Evolutionary conservation across 2,113 vertebrate species (phyloP), one percentile per base, ranked within the genome.

Genomic region (Athene cunicularia): DNA sequence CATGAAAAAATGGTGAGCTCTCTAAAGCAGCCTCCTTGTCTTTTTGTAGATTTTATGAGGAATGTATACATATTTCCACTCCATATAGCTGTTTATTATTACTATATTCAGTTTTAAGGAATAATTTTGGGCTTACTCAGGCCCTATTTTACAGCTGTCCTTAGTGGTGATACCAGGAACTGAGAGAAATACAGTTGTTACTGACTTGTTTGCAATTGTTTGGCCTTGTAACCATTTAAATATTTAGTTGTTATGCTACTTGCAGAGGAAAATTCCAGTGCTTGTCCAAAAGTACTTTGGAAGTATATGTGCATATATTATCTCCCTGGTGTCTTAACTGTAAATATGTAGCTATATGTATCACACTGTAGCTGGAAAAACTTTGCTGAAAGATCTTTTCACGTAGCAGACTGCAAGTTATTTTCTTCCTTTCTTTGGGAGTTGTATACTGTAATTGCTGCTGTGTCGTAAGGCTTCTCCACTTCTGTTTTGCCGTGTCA

Each of bases 201-300:
- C 60, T 73, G 70, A 66, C 58, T 97, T 73, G 74, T 90, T 94
- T 95, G 67, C 80, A 86, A 50, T 92, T 77, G 59, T 91, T 97
- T 88, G 83, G 50, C 47, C 50, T 91, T 89, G 55, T 62, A 92
- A 74, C 32, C 13, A 59, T 84, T 96, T 91, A 94, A 96, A 91
- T 96, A 95, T 95, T 92, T 93, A 89, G 80, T 84, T 80, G 63
- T 94, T 94, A 77, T 0, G 3, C 72, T 96, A 19, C 64, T 91
- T 86, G 76, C 68, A 63, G 93, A 73, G 71, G 58, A 70, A 93
- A 86, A 83, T 92, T 92, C 70, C 71, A 76, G 43, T 45, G 88
- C 82, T 92, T 92, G 62, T 95, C 88, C 91, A 90, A 95, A 76
- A 0, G 18, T 92, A 35, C 71, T 92, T 82, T 82, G 88, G 81